phyloP scores from a whole-genome alignment of 2,113 vertebrate genomes.

The Chloropsis hardwickii region DNA sequence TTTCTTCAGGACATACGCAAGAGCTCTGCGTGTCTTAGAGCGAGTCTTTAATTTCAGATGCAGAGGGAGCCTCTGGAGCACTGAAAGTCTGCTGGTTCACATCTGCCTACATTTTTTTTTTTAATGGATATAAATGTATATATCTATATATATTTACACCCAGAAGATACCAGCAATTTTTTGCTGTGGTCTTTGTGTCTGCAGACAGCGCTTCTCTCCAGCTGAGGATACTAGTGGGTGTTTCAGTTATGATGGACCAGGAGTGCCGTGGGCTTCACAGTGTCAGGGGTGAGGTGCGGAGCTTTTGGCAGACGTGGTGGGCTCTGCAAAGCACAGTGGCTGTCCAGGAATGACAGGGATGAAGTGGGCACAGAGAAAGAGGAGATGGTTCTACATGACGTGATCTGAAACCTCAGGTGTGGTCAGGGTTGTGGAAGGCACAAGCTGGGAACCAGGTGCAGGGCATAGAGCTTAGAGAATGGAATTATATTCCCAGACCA shows the following conservation, averaged over 20 bases:
- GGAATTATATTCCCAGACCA: background rate
- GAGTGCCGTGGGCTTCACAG: background rate
- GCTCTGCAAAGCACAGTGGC: background rate
- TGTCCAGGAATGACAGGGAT: rapidly evolving
- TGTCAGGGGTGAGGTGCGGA: background rate
- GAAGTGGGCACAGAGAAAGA: rapidly evolving
- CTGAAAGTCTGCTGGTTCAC: background rate
- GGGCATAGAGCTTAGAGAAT: background rate
- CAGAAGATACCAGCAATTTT: background rate
- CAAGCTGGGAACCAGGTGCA: rapidly evolving
- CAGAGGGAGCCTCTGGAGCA: background rate
- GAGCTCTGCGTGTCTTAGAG: background rate
- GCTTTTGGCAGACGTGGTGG: rapidly evolving
- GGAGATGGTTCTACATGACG: rapidly evolving
- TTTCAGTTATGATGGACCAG: background rate
- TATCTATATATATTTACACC: background rate
- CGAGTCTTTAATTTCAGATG: background rate
- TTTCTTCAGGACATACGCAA: background rate
- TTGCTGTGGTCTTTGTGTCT: background rate
- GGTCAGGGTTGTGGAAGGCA: background rate
- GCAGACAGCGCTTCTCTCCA: rapidly evolving
- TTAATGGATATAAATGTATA: background rate
- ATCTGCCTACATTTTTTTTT: background rate
- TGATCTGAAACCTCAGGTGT: background rate
- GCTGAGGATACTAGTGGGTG: background rate